Conservation (phyloP, 2,888 invertebrate species). For the Frankliniella intonsa region DNA sequence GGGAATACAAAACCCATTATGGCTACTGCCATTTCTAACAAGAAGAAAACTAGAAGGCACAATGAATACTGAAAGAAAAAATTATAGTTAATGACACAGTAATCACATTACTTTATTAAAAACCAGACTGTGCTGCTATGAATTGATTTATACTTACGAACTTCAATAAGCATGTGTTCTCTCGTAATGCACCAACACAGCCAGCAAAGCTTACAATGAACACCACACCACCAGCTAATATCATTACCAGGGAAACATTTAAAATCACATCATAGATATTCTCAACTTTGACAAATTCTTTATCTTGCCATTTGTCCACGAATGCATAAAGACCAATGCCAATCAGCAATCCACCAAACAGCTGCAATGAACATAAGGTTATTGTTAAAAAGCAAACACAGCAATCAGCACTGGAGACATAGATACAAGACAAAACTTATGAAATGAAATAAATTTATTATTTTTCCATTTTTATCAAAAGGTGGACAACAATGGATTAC, state of each 20-base stretch:
- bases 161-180: constrained; percentile 87
- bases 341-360: constrained; percentile 79
- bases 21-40: constrained; percentile 87
- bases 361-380: constrained; percentile 51
- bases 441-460: constrained; percentile 29
- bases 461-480: background rate
- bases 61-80: constrained; percentile 70
- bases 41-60: constrained; percentile 79
- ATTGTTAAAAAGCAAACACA: constrained; percentile 28
- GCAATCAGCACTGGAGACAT: constrained; percentile 27
- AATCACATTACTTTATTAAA: background rate
- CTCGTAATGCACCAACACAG: constrained; percentile 83
- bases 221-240: constrained; percentile 84
- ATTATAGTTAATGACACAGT: background rate
- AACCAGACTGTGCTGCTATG: background rate
- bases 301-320: constrained; percentile 87
- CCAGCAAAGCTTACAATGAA: constrained; percentile 92
- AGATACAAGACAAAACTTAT: background rate
- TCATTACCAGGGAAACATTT: constrained; percentile 84
- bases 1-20: constrained; percentile 92
- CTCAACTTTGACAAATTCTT: constrained; percentile 75
- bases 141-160: constrained; percentile 60
- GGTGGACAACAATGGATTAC: background rate
- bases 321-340: constrained; percentile 88
- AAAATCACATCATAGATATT: constrained; percentile 80